Conservation (phyloP, 2,888 invertebrate genomes). For the Scaptomyza cyrtandrae region DNA sequence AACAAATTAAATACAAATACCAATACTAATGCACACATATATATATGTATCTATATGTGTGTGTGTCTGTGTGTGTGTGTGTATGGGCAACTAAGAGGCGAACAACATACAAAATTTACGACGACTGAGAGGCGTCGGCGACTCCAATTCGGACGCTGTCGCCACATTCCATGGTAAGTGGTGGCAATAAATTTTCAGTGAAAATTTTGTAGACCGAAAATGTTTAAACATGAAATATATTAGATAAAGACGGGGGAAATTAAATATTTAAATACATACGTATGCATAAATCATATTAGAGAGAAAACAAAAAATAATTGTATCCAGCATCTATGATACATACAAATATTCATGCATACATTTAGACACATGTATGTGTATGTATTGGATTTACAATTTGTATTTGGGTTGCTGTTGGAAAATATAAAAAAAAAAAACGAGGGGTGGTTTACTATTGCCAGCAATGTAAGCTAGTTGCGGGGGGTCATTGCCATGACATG, state of each 20-base stretch:
- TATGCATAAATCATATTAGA: conserved; percentile 17
- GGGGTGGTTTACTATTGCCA: background rate
- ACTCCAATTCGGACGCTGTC: conserved; percentile 61
- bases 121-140: conserved; percentile 51
- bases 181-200: conserved; percentile 62
- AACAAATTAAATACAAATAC: conserved; percentile 38
- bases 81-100: conserved; percentile 28
- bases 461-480: conserved; percentile 30
- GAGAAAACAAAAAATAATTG: conserved; percentile 3
- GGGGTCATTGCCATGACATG: conserved; percentile 54
- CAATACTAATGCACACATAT: background rate
- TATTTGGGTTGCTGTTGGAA: conserved; percentile 1
- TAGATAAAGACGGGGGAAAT: conserved; percentile 64
- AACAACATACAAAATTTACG: conserved; percentile 36
- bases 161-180: conserved; percentile 66
- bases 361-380: background rate
- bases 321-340: conserved; percentile 16
- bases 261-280: conserved; percentile 53
- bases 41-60: background rate
- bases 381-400: background rate
- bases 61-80: background rate
- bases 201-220: conserved; percentile 63
- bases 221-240: conserved; percentile 75
- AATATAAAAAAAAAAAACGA: background rate
- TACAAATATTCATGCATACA: background rate